Conservation (phyloP, 2,797 vertebrate species). For the Helarctos malayanus region DNA sequence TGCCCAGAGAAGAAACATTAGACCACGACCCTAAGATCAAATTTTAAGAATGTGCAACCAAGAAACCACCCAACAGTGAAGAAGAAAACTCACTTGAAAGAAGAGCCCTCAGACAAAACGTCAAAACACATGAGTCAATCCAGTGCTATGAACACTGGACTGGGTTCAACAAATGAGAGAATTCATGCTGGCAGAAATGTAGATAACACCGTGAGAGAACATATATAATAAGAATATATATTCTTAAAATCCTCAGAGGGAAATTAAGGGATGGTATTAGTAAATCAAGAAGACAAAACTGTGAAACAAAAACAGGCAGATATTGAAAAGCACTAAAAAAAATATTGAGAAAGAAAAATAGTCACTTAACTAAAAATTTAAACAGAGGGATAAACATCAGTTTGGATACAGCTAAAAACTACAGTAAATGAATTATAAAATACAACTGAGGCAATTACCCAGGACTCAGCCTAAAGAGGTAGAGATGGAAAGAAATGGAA, state of each 20-base stretch:
- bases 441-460: background rate
- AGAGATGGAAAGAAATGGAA: background rate
- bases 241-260: background rate
- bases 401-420: background rate
- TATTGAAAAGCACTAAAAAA: background rate
- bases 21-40: background rate
- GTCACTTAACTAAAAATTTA: background rate
- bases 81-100: background rate
- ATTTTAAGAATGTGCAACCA: background rate
- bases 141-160: background rate
- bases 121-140: background rate
- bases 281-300: background rate
- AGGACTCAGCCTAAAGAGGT: background rate
- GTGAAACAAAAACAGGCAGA: background rate
- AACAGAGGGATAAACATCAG: background rate
- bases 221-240: background rate
- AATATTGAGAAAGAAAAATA: background rate
- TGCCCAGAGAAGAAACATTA: background rate
- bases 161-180: background rate
- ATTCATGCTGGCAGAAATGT: background rate
- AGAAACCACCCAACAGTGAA: background rate
- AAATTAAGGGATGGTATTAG: background rate
- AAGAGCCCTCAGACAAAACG: background rate
- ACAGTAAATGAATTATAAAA: background rate
- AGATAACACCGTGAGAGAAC: background rate